Evolutionary conservation across 2,113 vertebrate species (phyloP).

Genomic region (Lota lota): DNA sequence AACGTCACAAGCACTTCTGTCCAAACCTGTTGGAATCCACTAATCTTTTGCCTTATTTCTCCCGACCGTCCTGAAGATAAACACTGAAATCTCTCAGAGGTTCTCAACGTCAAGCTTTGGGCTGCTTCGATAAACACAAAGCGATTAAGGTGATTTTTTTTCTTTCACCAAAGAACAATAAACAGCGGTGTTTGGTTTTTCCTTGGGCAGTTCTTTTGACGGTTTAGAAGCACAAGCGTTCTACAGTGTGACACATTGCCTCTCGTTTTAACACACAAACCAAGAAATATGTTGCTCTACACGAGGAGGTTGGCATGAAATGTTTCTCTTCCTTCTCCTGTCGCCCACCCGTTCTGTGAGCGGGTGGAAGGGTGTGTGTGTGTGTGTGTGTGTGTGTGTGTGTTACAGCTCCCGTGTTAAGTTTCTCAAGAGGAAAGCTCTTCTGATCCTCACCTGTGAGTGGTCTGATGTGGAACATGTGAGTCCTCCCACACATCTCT

Average conservation of each 20-base stretch:
- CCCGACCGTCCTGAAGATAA: conserved; percentile 14
- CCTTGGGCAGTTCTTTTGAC: too few species aligned
- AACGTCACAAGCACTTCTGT: too few species aligned
- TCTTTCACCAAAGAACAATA: neutral
- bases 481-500: conserved; percentile 41
- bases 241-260: too few species aligned
- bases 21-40: too few species aligned
- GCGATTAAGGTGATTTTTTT: conserved; percentile 57
- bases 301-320: conserved; percentile 32
- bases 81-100: conserved; percentile 53
- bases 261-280: too few species aligned
- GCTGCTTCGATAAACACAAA: conserved; percentile 37
- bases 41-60: neutral
- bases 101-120: conserved; percentile 54
- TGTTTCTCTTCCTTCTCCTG: neutral
- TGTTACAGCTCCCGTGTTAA: conserved; percentile 4
- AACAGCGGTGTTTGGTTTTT: too few species aligned
- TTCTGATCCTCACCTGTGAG: conserved; percentile 16
- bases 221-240: too few species aligned
- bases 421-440: conserved; percentile 30
- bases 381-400: neutral
- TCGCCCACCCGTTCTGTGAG: neutral
- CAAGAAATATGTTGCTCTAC: too few species aligned
- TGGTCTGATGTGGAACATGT: conserved; percentile 52
- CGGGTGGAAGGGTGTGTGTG: neutral